Conservation (phyloP, 2,797 vertebrate species). For the Mallotus villosus region DNA sequence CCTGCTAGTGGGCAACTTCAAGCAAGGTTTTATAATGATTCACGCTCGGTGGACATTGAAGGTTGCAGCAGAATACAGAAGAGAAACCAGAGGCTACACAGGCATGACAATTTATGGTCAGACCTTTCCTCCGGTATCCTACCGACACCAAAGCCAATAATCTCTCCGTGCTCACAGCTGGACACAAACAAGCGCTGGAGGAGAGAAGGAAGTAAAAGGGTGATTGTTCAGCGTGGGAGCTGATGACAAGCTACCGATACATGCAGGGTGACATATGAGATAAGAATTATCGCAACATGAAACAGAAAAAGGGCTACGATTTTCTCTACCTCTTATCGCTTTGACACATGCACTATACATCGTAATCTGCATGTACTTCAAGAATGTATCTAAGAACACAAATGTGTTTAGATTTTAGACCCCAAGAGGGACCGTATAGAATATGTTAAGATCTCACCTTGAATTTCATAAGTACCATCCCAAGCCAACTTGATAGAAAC, state of each 20-base stretch:
- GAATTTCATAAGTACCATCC: no score
- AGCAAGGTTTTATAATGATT: neutral
- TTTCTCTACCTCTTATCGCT: neutral
- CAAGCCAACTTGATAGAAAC: no score
- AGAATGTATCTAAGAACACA: no score
- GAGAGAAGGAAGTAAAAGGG: slow-evolving; percentile 52
- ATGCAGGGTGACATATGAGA: neutral
- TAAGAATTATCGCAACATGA: neutral
- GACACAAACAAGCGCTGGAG: slow-evolving; percentile 52
- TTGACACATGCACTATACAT: neutral
- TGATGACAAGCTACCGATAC: slow-evolving; percentile 19
- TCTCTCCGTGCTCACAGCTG: slow-evolving; percentile 59
- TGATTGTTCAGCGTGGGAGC: slow-evolving; percentile 50
- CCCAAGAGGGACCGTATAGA: no score
- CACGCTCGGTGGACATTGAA: neutral
- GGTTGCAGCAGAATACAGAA: neutral
- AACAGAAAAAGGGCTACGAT: neutral
- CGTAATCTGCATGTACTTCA: no score
- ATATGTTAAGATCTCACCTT: no score
- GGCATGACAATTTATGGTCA: neutral
- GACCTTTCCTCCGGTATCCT: slow-evolving; percentile 26
- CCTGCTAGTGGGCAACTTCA: no score
- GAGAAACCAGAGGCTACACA: neutral
- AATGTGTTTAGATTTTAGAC: no score
- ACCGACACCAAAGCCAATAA: slow-evolving; percentile 63